phyloP scores from a whole-genome alignment of 2,113 vertebrate species.

The Vulpes vulpes region DNA sequence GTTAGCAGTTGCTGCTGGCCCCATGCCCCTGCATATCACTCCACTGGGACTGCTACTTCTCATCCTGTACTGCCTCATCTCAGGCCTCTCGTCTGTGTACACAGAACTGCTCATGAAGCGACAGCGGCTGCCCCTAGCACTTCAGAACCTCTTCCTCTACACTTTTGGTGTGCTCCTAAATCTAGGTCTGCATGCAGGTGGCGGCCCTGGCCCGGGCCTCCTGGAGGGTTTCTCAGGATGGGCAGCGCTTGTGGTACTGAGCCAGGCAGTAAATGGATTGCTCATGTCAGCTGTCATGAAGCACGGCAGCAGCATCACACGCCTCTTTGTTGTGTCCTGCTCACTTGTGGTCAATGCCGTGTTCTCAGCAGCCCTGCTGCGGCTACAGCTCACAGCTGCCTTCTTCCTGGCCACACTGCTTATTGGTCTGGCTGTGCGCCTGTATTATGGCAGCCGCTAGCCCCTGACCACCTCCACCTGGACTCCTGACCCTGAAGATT shows the following conservation, averaged over 20 bases:
- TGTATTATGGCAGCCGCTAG: constrained; percentile 91
- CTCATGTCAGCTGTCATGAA: constrained; percentile 97
- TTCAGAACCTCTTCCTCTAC: constrained; percentile 97
- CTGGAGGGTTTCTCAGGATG: constrained; percentile 92
- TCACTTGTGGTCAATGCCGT: constrained; percentile 95
- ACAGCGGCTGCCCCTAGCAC: constrained; percentile 92
- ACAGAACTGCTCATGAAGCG: constrained; percentile 94
- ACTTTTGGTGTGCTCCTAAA: constrained; percentile 94
- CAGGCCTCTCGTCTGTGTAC: constrained; percentile 94
- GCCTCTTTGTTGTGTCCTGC: constrained; percentile 96
- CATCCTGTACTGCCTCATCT: constrained; percentile 92
- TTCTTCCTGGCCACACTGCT: constrained; percentile 91
- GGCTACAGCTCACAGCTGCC: constrained; percentile 92
- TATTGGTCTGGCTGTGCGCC: constrained; percentile 91
- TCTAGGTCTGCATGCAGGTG: constrained; percentile 85
- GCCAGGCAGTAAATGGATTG: constrained; percentile 94
- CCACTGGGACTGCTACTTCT: constrained; percentile 90
- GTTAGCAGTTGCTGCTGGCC: neutral
- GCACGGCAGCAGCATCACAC: constrained; percentile 95
- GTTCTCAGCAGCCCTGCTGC: constrained; percentile 91
- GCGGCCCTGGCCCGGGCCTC: constrained; percentile 82
- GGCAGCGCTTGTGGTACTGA: constrained; percentile 91
- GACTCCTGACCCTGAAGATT: neutral
- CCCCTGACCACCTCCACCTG: neutral
- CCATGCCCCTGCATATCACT: constrained; percentile 88